Base-by-base conservation (phyloP, 1,140 invertebrate genomes). In the Caenorhabditis brenneri region DNA sequence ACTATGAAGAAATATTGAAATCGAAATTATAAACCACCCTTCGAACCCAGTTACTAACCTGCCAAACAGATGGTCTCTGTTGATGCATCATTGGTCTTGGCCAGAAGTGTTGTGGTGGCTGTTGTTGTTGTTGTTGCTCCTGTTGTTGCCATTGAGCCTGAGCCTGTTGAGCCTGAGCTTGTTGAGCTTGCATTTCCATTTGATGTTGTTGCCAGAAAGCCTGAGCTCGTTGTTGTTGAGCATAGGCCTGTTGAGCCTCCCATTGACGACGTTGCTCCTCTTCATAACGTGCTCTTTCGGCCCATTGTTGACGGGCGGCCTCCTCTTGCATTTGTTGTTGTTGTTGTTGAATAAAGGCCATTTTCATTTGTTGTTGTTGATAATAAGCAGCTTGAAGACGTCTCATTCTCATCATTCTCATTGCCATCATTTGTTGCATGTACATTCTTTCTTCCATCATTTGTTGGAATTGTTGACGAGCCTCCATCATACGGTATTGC, bases 331-430 rank as follows among this genome's bases (percentile, higher is more conserved):
- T 51, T 36, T 53, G 48, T 53, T 39, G 27, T 39, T 80, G 79
- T 31, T 80, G 79, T 22, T 80, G 51, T 36, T 53, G 51, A 39
- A 36, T 53, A 22, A 29, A 51, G 27, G 65, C 49, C 69, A 83
- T 79, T 58, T 83, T 65, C 69, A 79, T 69, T 42, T 79, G 82
- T 58, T 80, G 69, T 53, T 79, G 65, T 42, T 83, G 82, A 27
- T 39, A 51, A 19, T 42, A 79, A 0, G 48, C 33, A 58, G 81
- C 81, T 51, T 82, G 81, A 16, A 74, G 65, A 27, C 65, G 42
- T 74, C 65, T 74, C 65, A 74, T 42, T 74, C 65, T 74, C 65
- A 74, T 74, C 65, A 74, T 74, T 74, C 65, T 12, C 65, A 74
- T 74, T 15, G 65, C 65, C 65, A 74, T 74, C 65, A 74, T 74